These are phyloP conservation scores for Hyles vespertilio DNA, from an alignment of 1,140 invertebrate genomes.

Conservation along the genomic window DNA sequence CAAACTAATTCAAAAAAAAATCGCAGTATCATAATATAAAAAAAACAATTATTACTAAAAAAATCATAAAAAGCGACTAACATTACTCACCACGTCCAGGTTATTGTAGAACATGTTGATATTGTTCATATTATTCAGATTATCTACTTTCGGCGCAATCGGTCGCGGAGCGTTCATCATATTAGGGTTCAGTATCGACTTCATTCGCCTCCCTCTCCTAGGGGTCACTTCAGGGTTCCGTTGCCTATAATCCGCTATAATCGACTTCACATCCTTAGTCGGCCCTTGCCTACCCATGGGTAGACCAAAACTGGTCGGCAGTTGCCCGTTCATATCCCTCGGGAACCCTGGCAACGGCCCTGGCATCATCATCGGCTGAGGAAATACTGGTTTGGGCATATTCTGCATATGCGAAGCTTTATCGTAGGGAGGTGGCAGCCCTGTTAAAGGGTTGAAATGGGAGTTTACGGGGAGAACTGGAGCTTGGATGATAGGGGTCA, in stretches of 20 bases:
- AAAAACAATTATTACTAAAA: too few relatives aligned
- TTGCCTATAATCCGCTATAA: slow-evolving; percentile 88
- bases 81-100: slow-evolving; percentile 64
- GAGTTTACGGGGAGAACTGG: slow-evolving; percentile 54
- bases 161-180: slow-evolving; percentile 60
- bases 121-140: slow-evolving; percentile 55
- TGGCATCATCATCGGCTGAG: slow-evolving; percentile 59
- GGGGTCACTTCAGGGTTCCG: slow-evolving; percentile 83
- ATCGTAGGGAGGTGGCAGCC: slow-evolving; percentile 65
- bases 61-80: background rate
- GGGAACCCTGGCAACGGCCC: slow-evolving; percentile 62
- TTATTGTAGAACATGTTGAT: slow-evolving; percentile 67
- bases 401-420: slow-evolving; percentile 64
- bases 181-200: slow-evolving; percentile 67
- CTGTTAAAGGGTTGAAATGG: slow-evolving; percentile 59
- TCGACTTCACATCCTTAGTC: slow-evolving; percentile 86
- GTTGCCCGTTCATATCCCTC: slow-evolving; percentile 72
- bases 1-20: too few relatives aligned
- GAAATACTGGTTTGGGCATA: slow-evolving; percentile 65
- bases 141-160: slow-evolving; percentile 60
- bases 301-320: slow-evolving; percentile 49
- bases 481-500: slow-evolving; percentile 48
- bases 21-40: too few relatives aligned
- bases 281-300: slow-evolving; percentile 82
- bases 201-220: slow-evolving; percentile 78